phyloP scores from a whole-genome alignment of 2,113 vertebrate genomes.

The Xyliphius kryptos region DNA sequence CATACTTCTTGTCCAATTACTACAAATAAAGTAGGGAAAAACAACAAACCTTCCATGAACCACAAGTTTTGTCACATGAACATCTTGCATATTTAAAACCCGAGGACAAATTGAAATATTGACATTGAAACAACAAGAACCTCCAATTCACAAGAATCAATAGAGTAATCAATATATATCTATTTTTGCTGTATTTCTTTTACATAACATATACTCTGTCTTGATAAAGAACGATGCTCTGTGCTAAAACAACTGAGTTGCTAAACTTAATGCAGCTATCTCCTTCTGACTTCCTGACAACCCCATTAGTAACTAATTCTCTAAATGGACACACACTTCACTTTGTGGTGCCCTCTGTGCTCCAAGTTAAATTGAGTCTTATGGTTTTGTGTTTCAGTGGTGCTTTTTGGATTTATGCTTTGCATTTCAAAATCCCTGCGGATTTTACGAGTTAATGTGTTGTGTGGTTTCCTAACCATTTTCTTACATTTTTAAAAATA shows the following conservation, averaged over 20 bases:
- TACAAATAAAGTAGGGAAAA: slow-evolving; percentile 14
- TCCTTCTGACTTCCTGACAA: slow-evolving; percentile 14
- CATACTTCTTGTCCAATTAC: background rate
- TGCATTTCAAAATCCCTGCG: slow-evolving; percentile 20
- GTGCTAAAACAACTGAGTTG: slow-evolving; percentile 21
- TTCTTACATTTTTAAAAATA: slow-evolving; percentile 10
- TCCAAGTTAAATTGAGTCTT: slow-evolving; percentile 9
- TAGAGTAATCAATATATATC: slow-evolving; percentile 11
- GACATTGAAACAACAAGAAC: slow-evolving; percentile 24
- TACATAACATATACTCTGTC: background rate
- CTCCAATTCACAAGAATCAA: slow-evolving; percentile 6
- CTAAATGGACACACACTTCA: slow-evolving; percentile 6
- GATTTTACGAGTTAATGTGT: slow-evolving; percentile 17
- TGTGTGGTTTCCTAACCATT: slow-evolving; percentile 5
- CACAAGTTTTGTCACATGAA: slow-evolving; percentile 6
- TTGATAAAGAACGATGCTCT: slow-evolving; percentile 19
- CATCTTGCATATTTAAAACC: slow-evolving; percentile 5
- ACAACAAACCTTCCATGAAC: slow-evolving; percentile 22
- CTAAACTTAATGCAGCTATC: slow-evolving; percentile 16
- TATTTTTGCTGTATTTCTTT: slow-evolving; percentile 11
- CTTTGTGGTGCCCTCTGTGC: slow-evolving; percentile 11
- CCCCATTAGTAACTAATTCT: slow-evolving; percentile 5
- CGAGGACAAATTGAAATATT: slow-evolving; percentile 3
- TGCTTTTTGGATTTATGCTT: background rate
- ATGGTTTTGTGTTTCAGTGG: background rate